These are phyloP conservation scores for Cheilosia pagana DNA, from an alignment of 2,888 invertebrate species.

Conservation along the genomic window DNA sequence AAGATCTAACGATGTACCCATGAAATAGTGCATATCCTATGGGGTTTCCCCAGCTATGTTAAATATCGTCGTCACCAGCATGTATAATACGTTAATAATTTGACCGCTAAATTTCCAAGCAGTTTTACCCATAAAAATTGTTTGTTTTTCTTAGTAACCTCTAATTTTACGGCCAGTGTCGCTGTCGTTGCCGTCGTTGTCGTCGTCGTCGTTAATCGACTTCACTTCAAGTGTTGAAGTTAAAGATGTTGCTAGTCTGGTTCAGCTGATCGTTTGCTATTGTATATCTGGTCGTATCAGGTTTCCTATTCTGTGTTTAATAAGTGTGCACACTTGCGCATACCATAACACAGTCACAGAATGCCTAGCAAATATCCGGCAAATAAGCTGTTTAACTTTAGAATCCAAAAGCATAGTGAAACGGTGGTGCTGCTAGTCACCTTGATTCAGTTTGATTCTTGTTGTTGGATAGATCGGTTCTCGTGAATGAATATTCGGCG, in stretches of 20 bases:
- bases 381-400: constrained; percentile 63
- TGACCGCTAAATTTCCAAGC: constrained; percentile 55
- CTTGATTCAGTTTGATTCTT: constrained; percentile 83
- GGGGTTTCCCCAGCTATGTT: constrained; percentile 70
- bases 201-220: constrained; percentile 11
- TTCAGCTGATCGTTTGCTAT: constrained; percentile 55
- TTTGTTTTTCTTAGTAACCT: constrained; percentile 31
- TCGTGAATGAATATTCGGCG: constrained; percentile 64
- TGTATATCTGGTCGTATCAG: constrained; percentile 50
- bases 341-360: constrained; percentile 43
- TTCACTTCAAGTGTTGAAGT: constrained; percentile 41
- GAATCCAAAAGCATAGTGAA: constrained; percentile 69
- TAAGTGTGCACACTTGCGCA: constrained; percentile 45
- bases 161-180: constrained; percentile 31
- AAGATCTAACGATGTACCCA: constrained; percentile 20
- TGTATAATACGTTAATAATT: constrained; percentile 38
- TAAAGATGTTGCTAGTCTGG: constrained; percentile 52
- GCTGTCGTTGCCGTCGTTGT: neutral
- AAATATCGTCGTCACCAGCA: constrained; percentile 45
- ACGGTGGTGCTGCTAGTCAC: constrained; percentile 74
- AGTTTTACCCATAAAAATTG: constrained; percentile 23
- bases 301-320: constrained; percentile 54
- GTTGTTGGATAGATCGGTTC: constrained; percentile 83
- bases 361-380: constrained; percentile 67
- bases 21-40: constrained; percentile 46